Percentiles rank a stretch among this genome's conserved stretches.
Evolutionary conservation across 2,888 invertebrate species (phyloP).

Genomic region (Drosophila robusta): DNA sequence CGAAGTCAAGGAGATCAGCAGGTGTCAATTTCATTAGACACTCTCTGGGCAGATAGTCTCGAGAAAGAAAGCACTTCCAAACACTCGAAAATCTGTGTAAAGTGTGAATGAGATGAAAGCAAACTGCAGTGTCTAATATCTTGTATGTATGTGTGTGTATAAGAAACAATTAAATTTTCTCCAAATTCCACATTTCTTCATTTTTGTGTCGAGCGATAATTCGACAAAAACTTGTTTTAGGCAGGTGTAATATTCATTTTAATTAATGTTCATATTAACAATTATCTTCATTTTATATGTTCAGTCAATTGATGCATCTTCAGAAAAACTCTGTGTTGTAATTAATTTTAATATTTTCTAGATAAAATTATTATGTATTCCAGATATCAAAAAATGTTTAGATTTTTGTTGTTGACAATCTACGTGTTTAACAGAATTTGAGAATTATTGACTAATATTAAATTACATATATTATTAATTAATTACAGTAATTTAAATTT

Average conservation of each 20-base stretch:
- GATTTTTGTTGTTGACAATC: no score
- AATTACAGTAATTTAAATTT: no score
- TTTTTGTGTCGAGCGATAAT: neutral
- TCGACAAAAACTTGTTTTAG: neutral
- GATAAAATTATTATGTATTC: no score
- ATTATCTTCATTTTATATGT: neutral
- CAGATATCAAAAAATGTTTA: no score
- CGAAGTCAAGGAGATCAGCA: conserved; percentile 40
- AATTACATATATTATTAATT: no score
- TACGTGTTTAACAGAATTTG: no score
- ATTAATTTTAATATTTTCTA: no score
- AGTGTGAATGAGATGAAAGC: conserved; percentile 28
- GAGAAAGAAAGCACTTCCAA: conserved; percentile 36
- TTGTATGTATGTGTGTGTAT: neutral
- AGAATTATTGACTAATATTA: no score
- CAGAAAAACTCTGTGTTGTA: no score
- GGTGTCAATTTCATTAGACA: conserved; percentile 46
- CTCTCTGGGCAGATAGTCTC: conserved; percentile 16
- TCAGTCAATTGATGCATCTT: no score
- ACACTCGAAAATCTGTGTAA: conserved; percentile 2
- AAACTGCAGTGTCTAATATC: conserved; percentile 1
- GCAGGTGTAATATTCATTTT: neutral
- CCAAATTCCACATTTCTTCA: neutral
- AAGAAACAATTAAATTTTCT: conserved; percentile 8
- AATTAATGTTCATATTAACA: neutral